Evolutionary conservation across 2,113 vertebrate species (phyloP).

Genomic region (Phrynosoma blainvillii): DNA sequence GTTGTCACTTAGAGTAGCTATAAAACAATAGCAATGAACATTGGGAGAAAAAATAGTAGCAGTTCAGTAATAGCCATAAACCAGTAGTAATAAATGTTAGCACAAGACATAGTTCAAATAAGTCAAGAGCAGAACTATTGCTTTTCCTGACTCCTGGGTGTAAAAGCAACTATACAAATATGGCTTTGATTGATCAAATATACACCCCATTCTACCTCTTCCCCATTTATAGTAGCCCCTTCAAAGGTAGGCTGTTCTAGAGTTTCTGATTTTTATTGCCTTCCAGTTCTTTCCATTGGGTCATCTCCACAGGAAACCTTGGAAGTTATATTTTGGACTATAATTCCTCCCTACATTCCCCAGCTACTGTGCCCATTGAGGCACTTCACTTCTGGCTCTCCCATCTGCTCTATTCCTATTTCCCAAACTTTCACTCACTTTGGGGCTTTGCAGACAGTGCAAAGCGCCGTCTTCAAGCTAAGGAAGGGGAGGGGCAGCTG

Average conservation of each 20-base stretch:
- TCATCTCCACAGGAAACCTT: background rate
- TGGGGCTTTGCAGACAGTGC: background rate
- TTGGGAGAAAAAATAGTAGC: slow-evolving; percentile 38
- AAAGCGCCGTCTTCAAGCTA: no score
- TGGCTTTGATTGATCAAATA: slow-evolving; percentile 21
- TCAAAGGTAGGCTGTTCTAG: background rate
- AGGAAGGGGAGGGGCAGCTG: no score
- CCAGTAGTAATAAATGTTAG: slow-evolving; percentile 38
- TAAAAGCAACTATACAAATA: background rate
- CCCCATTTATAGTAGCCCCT: background rate
- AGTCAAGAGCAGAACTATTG: slow-evolving; percentile 13
- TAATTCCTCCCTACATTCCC: no score
- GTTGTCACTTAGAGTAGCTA: slow-evolving; percentile 30
- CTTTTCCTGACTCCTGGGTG: slow-evolving; percentile 10
- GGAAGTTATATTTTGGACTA: no score
- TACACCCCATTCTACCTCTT: background rate
- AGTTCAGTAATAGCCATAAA: slow-evolving; percentile 39
- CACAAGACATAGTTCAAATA: slow-evolving; percentile 6
- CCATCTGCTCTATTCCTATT: background rate
- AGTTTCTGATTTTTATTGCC: background rate
- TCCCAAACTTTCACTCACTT: background rate
- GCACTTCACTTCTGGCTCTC: background rate
- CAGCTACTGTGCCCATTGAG: background rate
- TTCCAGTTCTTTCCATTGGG: background rate
- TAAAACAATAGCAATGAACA: slow-evolving; percentile 60